phyloP scores from a whole-genome alignment of 2,888 invertebrate species.

The Zaprionus bogoriensis region DNA sequence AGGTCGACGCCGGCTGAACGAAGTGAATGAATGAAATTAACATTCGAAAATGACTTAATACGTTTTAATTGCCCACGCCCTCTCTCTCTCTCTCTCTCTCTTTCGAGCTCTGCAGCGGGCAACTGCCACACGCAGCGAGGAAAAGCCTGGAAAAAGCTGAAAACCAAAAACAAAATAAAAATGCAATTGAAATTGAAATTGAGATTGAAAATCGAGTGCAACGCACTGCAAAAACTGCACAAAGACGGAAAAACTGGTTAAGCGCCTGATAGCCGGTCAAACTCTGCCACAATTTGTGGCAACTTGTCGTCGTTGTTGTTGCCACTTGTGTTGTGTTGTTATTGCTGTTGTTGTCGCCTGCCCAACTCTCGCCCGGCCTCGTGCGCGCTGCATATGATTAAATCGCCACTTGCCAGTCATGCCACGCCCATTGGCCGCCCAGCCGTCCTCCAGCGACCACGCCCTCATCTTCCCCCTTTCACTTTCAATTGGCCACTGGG shows the following conservation, averaged over 20 bases:
- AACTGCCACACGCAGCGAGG: conserved; percentile 5
- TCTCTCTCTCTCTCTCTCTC: no score
- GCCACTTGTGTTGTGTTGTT: background rate
- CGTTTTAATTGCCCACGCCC: conserved; percentile 53
- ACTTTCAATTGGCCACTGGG: conserved; percentile 69
- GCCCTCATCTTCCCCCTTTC: conserved; percentile 54
- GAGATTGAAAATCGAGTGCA: conserved; percentile 27
- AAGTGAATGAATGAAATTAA: conserved; percentile 47
- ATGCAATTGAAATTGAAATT: conserved; percentile 15
- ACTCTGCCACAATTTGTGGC: conserved; percentile 3
- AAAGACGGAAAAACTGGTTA: conserved; percentile 10
- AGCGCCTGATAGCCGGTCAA: conserved; percentile 9
- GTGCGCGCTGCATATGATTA: conserved; percentile 31
- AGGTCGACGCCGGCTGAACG: conserved; percentile 44
- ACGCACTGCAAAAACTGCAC: conserved; percentile 3
- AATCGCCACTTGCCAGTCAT: conserved; percentile 33
- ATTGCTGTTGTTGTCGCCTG: background rate
- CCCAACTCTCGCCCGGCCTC: conserved; percentile 10
- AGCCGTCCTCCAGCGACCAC: background rate
- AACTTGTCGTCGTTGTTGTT: background rate
- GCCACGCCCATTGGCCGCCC: background rate
- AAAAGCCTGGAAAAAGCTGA: conserved; percentile 3
- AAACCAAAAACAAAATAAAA: conserved; percentile 1
- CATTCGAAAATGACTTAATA: conserved; percentile 68
- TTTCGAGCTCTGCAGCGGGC: no score